These are phyloP conservation scores for Pectinophora gossypiella DNA, from an alignment of 1,140 invertebrate genomes.

Conservation along the genomic window DNA sequence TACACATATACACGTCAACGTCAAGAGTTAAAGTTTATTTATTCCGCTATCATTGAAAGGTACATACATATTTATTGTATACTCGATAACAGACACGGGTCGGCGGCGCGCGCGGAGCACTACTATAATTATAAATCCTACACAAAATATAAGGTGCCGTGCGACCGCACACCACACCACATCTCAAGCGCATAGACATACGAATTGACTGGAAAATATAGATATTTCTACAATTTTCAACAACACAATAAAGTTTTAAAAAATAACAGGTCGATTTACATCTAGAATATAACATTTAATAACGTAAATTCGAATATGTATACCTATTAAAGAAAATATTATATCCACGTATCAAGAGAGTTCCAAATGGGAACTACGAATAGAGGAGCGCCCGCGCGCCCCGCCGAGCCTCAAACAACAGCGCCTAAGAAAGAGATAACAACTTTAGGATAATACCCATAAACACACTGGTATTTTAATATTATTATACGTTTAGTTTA, in stretches of 20 bases:
- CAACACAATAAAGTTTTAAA: constrained; percentile 16
- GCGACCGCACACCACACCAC: not conserved
- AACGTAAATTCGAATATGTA: not conserved
- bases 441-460: constrained; percentile 65
- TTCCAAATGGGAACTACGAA: too few relatives aligned
- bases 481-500: constrained; percentile 42
- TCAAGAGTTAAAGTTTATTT: constrained; percentile 51
- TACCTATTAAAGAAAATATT: not conserved
- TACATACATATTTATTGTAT: constrained; percentile 48
- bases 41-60: constrained; percentile 55
- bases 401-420: constrained; percentile 55
- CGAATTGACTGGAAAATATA: constrained; percentile 14
- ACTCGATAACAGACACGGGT: constrained; percentile 55
- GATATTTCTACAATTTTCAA: constrained; percentile 13
- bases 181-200: not conserved
- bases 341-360: not conserved
- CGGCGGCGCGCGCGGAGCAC: constrained; percentile 30
- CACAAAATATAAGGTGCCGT: not conserved
- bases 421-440: constrained; percentile 73
- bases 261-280: not conserved
- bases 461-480: constrained; percentile 47
- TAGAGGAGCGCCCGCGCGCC: constrained; percentile 35
- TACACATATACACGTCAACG: constrained; percentile 68
- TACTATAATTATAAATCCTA: not conserved
- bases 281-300: not conserved